Conservation (phyloP, 2,888 invertebrate genomes). For the Trichopoda pennipes region DNA sequence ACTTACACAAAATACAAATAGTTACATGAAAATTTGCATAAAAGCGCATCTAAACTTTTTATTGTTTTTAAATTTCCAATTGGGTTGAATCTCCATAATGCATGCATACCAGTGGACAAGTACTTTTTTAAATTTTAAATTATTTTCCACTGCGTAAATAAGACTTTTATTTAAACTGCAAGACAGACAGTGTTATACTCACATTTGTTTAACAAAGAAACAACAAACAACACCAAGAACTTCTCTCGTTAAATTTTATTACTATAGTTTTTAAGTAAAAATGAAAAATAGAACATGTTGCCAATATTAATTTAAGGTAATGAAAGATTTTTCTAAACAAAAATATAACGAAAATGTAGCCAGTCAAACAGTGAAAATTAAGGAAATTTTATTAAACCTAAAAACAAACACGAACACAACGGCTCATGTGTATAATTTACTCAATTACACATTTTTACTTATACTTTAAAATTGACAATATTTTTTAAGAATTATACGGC, state of each 20-base stretch:
- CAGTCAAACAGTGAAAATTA: not conserved
- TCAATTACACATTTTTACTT: too few relatives aligned
- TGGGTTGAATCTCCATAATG: too few relatives aligned
- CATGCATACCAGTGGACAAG: not conserved
- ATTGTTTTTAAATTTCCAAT: too few relatives aligned
- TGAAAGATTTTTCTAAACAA: constrained; percentile 23
- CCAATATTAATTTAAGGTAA: constrained; percentile 60
- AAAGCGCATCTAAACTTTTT: too few relatives aligned
- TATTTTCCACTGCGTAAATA: constrained; percentile 13
- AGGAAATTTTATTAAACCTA: not conserved
- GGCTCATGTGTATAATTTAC: too few relatives aligned
- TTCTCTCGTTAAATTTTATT: constrained; percentile 35
- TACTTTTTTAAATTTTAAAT: constrained; percentile 13
- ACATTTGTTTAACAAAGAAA: constrained; percentile 10
- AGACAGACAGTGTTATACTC: too few relatives aligned
- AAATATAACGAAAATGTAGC: not conserved
- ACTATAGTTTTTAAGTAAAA: constrained; percentile 35
- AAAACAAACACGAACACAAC: not conserved
- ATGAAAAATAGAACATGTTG: constrained; percentile 50
- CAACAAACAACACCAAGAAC: too few relatives aligned
- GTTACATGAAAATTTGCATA: too few relatives aligned
- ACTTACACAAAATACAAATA: too few relatives aligned
- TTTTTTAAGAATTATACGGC: too few relatives aligned
- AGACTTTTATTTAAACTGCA: constrained; percentile 13
- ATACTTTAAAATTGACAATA: too few relatives aligned